phyloP scores from a whole-genome alignment of 2,113 vertebrate genomes.

The Lates calcarifer region DNA sequence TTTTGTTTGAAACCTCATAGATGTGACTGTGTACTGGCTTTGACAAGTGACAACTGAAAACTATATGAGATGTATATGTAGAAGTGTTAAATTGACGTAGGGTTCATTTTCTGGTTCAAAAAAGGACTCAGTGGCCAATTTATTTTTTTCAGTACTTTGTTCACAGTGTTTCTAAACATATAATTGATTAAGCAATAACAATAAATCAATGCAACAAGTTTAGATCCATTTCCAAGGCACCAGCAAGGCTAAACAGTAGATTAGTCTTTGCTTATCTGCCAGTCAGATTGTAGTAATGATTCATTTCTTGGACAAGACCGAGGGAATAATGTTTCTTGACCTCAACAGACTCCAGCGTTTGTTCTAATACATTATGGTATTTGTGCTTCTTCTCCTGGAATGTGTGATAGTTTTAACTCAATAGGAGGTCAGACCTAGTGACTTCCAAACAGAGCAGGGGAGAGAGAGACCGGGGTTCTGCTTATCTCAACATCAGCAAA shows the following conservation, averaged over 20 bases:
- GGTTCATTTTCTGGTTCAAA: constrained; percentile 2
- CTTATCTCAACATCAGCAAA: constrained; percentile 64
- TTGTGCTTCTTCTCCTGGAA: constrained; percentile 54
- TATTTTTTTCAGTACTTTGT: constrained; percentile 17
- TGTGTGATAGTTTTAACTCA: constrained; percentile 42
- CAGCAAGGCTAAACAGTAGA: constrained; percentile 16
- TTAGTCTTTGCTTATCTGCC: constrained; percentile 31
- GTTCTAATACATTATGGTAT: constrained; percentile 19
- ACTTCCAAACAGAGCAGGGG: constrained; percentile 35
- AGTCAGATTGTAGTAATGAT: constrained; percentile 50
- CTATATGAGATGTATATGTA: constrained; percentile 13
- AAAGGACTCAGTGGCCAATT: constrained; percentile 9
- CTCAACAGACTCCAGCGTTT: constrained; percentile 59
- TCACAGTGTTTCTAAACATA: constrained; percentile 13
- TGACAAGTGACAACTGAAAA: constrained; percentile 7
- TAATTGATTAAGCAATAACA: constrained; percentile 11
- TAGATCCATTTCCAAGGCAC: constrained; percentile 19
- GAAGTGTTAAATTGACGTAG: not conserved
- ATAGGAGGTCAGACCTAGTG: constrained; percentile 29
- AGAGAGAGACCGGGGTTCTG: constrained; percentile 14
- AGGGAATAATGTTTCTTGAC: constrained; percentile 50
- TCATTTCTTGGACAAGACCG: constrained; percentile 47
- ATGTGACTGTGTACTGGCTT: not conserved
- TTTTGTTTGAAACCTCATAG: not conserved
- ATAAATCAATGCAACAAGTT: constrained; percentile 25